Evolutionary conservation across 2,888 invertebrate genomes (phyloP).

Genomic region (Eristalis intricaria): DNA sequence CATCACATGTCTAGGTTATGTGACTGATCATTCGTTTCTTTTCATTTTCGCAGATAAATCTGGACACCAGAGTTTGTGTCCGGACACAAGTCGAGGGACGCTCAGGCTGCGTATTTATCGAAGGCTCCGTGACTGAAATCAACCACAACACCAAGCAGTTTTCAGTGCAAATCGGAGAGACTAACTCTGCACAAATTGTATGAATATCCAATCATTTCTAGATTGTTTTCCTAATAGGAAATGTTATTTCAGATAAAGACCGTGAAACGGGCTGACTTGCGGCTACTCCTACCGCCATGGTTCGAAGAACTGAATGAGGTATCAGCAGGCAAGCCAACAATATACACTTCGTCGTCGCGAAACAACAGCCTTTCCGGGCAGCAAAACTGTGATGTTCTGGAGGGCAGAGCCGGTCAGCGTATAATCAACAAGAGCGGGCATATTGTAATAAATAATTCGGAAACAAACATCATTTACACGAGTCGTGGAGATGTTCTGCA

Average conservation of each 20-base stretch:
- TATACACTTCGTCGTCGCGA: slow-evolving; percentile 52
- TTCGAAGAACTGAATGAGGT: slow-evolving; percentile 94
- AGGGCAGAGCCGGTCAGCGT: slow-evolving; percentile 53
- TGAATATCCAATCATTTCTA: slow-evolving; percentile 22
- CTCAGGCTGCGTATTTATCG: slow-evolving; percentile 90
- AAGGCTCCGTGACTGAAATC: slow-evolving; percentile 90
- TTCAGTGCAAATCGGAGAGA: slow-evolving; percentile 83
- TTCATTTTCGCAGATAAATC: slow-evolving; percentile 84
- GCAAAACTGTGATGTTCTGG: slow-evolving; percentile 48
- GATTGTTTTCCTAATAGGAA: not conserved
- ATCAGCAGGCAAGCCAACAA: slow-evolving; percentile 74
- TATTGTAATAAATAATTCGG: slow-evolving; percentile 73
- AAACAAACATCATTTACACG: slow-evolving; percentile 74
- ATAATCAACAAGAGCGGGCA: slow-evolving; percentile 67
- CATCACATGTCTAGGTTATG: not conserved
- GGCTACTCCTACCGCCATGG: slow-evolving; percentile 97
- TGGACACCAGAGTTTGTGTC: slow-evolving; percentile 92
- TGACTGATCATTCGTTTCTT: not conserved
- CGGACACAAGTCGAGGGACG: slow-evolving; percentile 85
- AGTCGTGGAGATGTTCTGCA: slow-evolving; percentile 62
- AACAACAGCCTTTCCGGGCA: slow-evolving; percentile 54
- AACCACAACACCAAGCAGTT: slow-evolving; percentile 86
- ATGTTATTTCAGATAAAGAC: slow-evolving; percentile 78
- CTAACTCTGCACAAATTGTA: slow-evolving; percentile 68
- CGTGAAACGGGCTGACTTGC: slow-evolving; percentile 94